Base-by-base conservation (phyloP, 2,888 invertebrate species). In the Pseudeuparius sepicola region DNA sequence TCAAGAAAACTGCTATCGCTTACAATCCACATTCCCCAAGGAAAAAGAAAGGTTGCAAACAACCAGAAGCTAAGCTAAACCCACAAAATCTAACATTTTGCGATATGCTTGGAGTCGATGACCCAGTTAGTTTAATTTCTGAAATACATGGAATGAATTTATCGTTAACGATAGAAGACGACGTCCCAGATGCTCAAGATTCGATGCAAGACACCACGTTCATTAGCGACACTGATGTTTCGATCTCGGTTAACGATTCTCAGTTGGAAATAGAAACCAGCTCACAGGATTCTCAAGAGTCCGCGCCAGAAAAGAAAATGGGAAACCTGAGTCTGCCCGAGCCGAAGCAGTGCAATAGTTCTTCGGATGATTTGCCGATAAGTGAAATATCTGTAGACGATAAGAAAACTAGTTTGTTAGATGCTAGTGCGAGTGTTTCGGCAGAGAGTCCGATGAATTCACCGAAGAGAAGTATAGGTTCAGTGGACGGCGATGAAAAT, bases 81-180 rank as follows among this genome's bases (percentile, higher is more conserved):
- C 71, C 75, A 9, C 86, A 86, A 56, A 82, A 82, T 5, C 64
- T 67, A 9, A 54, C 63, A 10, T 68, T 86, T 25, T 86, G 84
- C 59, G 67, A 75, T 28, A 69, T 59, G 41, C 58, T 86, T 23
- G 74, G 76, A 0, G 74, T 94, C 36, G 82, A 83, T 55, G 90
- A 94, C 64, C 93, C 93, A 0, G 61, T 84, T 24, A 36, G 40
- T 13, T 34, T 46, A 12, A 43, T 50, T 10, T 44, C 47, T 7
- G 43, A 49, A 39, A 39, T 31, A 2, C 29, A 39, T 11, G 44
- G 45, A 3, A 36, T 34, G 13, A 45, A 41, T 23, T 37, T 50
- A 38, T 47, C 45, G 41, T 16, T 41, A n/a, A 43, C 39, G 24
- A 23, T 37, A 3, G 43, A 45, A 3, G 49, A 50, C 28, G 24